Evolutionary conservation across 2,113 vertebrate genomes (phyloP).

Genomic region (Pseudois nayaur): DNA sequence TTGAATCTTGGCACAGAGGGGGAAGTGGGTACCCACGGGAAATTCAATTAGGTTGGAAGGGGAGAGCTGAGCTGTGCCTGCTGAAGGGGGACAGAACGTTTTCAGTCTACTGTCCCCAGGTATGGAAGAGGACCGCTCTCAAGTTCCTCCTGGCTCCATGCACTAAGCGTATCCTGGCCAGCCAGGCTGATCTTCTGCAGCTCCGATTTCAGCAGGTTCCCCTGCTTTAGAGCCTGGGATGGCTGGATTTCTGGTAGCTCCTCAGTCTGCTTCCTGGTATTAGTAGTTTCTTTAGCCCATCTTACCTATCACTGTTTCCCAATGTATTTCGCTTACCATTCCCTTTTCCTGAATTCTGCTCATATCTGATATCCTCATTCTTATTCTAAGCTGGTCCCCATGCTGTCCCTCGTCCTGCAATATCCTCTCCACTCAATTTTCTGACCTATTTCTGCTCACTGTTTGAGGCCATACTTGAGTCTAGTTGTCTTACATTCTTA

Average conservation of each 20-base stretch:
- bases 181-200: not conserved
- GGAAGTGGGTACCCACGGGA: not conserved
- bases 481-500: not conserved
- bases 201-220: not conserved
- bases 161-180: not conserved
- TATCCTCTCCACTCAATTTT: not conserved
- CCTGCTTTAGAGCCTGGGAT: not conserved
- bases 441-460: not conserved
- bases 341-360: not conserved
- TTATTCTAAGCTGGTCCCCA: not conserved
- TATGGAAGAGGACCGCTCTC: not conserved
- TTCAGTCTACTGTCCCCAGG: not conserved
- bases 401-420: fast-evolving
- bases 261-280: not conserved
- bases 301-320: not conserved
- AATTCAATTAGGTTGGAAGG: slow-evolving; percentile 22
- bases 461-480: not conserved
- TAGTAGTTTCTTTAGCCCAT: not conserved
- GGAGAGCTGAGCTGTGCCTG: not conserved
- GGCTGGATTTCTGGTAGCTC: not conserved
- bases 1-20: not conserved
- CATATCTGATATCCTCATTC: not conserved
- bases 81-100: not conserved
- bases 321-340: not conserved
- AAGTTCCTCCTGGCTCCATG: not conserved